Percentiles rank a stretch among this genome's conserved stretches.
Evolutionary conservation across 2,888 invertebrate species (phyloP).

Genomic region (Hydropsyche betteni): DNA sequence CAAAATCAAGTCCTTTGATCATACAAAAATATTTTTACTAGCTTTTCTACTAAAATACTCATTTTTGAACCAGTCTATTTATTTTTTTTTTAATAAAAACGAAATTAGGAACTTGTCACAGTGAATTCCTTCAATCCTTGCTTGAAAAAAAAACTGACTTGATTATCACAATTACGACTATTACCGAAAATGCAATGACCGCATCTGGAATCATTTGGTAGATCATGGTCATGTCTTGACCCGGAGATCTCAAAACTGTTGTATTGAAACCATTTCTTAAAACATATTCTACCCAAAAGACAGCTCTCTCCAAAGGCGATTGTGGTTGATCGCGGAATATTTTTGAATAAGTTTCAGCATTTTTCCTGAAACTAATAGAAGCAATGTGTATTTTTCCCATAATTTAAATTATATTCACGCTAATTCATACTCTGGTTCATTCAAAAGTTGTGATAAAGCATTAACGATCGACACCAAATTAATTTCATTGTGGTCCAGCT

Average conservation of each 20-base stretch:
- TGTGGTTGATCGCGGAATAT: constrained; percentile 47
- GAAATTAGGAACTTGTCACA: too few species aligned
- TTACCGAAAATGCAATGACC: not conserved
- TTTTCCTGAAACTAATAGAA: constrained; percentile 43
- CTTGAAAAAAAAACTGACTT: not conserved
- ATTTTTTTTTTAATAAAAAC: too few species aligned
- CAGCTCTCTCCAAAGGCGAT: constrained; percentile 46
- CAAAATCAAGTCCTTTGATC: too few species aligned
- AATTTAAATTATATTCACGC: too few species aligned
- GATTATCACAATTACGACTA: not conserved
- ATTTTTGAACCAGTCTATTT: too few species aligned
- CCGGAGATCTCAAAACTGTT: constrained; percentile 43
- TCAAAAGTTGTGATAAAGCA: constrained; percentile 39
- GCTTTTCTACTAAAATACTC: too few species aligned
- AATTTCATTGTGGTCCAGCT: constrained; percentile 44
- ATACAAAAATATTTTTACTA: too few species aligned
- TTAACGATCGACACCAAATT: constrained; percentile 39
- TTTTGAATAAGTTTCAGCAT: constrained; percentile 33
- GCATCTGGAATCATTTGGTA: constrained; percentile 18
- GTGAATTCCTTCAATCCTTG: too few species aligned
- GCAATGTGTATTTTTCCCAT: constrained; percentile 33
- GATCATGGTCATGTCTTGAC: constrained; percentile 37
- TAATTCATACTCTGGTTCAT: constrained; percentile 22
- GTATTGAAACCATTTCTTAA: constrained; percentile 38
- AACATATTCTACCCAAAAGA: constrained; percentile 48